Conservation (phyloP, 2,888 invertebrate genomes). For the Invenusta paracnida region DNA sequence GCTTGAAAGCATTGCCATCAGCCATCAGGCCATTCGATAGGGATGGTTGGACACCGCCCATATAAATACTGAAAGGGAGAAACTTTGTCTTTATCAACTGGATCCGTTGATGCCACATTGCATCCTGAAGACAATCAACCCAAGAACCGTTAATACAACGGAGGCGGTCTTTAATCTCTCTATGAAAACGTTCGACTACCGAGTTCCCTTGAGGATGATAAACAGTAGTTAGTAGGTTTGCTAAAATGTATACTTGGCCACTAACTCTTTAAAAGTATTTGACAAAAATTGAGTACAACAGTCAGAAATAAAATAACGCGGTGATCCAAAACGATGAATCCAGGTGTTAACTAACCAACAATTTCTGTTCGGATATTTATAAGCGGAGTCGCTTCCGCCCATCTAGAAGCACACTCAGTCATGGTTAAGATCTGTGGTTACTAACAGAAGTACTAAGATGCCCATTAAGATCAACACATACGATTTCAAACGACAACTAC, state of each 20-base stretch:
- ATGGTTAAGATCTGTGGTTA: neutral
- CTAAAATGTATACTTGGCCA: neutral
- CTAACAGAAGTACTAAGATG: neutral
- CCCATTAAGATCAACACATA: neutral
- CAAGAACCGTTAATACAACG: neutral
- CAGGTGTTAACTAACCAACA: neutral
- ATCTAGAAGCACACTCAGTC: neutral
- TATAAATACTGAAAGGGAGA: neutral
- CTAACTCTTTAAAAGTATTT: neutral
- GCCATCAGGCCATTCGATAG: neutral
- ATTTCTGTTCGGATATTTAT: neutral
- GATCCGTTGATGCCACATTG: neutral
- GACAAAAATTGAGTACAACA: neutral
- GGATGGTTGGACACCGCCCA: neutral
- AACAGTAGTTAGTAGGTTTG: neutral
- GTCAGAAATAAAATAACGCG: neutral
- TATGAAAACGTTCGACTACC: neutral
- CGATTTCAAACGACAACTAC: neutral
- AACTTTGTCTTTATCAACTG: neutral
- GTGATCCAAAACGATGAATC: neutral
- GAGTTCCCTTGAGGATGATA: neutral
- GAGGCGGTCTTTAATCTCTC: neutral
- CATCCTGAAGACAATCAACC: neutral
- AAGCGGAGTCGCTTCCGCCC: neutral
- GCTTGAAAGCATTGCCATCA: neutral